A percentile compares a stretch with the other conserved stretches of the same genome.
These are phyloP conservation scores for Lasioglossum oenotherae DNA, from an alignment of 2,888 invertebrate species.

Conservation along the genomic window DNA sequence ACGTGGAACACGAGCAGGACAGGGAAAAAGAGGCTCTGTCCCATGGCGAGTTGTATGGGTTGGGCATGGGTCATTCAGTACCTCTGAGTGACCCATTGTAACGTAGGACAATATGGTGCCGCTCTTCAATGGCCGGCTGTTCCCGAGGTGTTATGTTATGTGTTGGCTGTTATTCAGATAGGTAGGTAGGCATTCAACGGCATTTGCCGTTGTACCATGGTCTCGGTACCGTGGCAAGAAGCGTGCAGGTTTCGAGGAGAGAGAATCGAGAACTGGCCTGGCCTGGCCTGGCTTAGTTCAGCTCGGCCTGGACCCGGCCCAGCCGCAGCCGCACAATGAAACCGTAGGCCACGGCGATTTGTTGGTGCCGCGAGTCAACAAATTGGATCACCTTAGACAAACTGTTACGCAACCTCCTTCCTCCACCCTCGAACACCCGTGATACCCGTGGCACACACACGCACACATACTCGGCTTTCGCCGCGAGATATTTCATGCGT, in stretches of 20 bases:
- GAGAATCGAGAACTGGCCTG: constrained; percentile 59
- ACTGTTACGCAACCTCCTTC: constrained; percentile 45
- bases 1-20: constrained; percentile 62
- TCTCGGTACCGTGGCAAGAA: constrained; percentile 56
- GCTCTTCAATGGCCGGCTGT: constrained; percentile 79
- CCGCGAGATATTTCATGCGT: constrained; percentile 63
- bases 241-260: constrained; percentile 65
- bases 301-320: constrained; percentile 1
- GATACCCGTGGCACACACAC: neutral
- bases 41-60: constrained; percentile 72
- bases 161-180: constrained; percentile 79
- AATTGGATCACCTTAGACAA: constrained; percentile 70
- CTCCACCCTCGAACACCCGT: neutral
- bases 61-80: constrained; percentile 77
- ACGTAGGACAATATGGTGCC: constrained; percentile 78
- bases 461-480: constrained; percentile 13
- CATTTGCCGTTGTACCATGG: constrained; percentile 64
- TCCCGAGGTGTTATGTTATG: constrained; percentile 82
- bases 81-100: constrained; percentile 81
- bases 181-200: constrained; percentile 74
- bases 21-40: constrained; percentile 72
- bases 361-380: constrained; percentile 66
- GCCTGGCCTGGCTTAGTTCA: constrained; percentile 8
- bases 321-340: constrained; percentile 37
- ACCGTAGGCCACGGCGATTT: constrained; percentile 53